Evolutionary conservation across 2,113 vertebrate species (phyloP).

Genomic region (Dissostichus mawsoni): DNA sequence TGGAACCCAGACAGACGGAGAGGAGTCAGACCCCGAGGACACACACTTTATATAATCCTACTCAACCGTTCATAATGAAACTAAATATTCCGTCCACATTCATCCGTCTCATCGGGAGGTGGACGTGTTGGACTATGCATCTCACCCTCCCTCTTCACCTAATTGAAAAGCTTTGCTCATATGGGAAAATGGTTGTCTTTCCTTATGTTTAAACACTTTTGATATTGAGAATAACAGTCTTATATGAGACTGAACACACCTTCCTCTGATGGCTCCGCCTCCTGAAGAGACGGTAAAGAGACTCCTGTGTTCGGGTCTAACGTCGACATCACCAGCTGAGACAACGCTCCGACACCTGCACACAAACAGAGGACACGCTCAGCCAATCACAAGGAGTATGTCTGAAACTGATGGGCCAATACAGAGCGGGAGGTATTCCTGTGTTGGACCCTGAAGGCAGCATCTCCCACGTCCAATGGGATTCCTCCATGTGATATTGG

Average conservation of each 20-base stretch:
- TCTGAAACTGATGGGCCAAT: not conserved
- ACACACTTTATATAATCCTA: not conserved
- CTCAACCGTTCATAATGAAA: too few relatives aligned
- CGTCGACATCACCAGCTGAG: conserved; percentile 49
- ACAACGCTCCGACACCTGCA: conserved; percentile 65
- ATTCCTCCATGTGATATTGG: too few relatives aligned
- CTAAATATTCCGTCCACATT: too few relatives aligned
- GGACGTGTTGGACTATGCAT: too few relatives aligned
- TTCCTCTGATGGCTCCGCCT: conserved; percentile 5
- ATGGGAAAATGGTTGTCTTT: too few relatives aligned
- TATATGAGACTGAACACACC: conserved; percentile 12
- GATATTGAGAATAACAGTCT: too few relatives aligned
- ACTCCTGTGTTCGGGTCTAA: conserved; percentile 32
- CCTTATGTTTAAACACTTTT: too few relatives aligned
- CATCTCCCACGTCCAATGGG: too few relatives aligned
- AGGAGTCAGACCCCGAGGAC: not conserved
- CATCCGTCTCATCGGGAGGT: too few relatives aligned
- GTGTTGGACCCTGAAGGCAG: too few relatives aligned
- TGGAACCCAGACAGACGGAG: conserved; percentile 10
- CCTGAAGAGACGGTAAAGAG: conserved; percentile 21
- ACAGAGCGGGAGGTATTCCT: not conserved
- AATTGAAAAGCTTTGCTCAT: too few relatives aligned
- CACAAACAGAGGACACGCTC: conserved; percentile 2
- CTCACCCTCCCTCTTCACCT: too few relatives aligned
- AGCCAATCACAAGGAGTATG: not conserved